Percentiles rank a stretch among this genome's conserved stretches.
phyloP scores from a whole-genome alignment of 2,113 vertebrate genomes.

The Plestiodon gilberti region DNA sequence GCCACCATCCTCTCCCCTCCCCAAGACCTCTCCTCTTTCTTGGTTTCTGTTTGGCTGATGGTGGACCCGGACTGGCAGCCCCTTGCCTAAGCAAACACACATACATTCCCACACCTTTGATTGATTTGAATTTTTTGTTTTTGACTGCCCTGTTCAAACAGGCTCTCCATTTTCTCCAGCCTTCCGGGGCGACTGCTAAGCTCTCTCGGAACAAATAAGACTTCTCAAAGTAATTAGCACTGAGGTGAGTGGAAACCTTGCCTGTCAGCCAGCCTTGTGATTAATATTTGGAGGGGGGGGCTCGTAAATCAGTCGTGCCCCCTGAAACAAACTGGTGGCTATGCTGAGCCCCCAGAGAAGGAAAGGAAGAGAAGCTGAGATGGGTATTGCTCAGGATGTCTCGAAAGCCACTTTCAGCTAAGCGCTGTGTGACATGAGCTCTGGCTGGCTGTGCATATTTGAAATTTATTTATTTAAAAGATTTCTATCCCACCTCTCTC shows the following conservation, averaged over 20 bases:
- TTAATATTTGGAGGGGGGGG: conserved; percentile 36
- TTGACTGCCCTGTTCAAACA: conserved; percentile 28
- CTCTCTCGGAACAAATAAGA: conserved; percentile 21
- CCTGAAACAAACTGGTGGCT: not conserved
- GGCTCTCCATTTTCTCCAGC: conserved; percentile 34
- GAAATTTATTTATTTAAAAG: too few relatives aligned
- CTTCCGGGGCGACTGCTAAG: conserved; percentile 5
- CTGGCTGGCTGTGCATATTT: not conserved
- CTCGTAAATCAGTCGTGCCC: conserved; percentile 46
- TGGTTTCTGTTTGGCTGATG: not conserved
- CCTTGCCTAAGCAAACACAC: not conserved
- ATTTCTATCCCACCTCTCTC: too few relatives aligned
- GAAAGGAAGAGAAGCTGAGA: fast-evolving
- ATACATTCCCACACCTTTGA: fast-evolving
- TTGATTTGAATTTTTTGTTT: not conserved
- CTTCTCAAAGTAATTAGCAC: conserved; percentile 56
- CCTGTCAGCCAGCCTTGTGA: conserved; percentile 34
- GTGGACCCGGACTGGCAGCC: not conserved
- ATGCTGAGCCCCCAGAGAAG: not conserved
- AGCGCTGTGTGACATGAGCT: not conserved
- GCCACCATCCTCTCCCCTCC: too few relatives aligned
- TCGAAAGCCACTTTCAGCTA: not conserved
- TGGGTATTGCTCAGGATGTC: not conserved
- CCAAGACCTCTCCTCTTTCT: too few relatives aligned
- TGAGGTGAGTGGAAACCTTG: conserved; percentile 26